These are phyloP conservation scores for Irena cyanogastra DNA, from an alignment of 2,113 vertebrate genomes.

Conservation along the genomic window DNA sequence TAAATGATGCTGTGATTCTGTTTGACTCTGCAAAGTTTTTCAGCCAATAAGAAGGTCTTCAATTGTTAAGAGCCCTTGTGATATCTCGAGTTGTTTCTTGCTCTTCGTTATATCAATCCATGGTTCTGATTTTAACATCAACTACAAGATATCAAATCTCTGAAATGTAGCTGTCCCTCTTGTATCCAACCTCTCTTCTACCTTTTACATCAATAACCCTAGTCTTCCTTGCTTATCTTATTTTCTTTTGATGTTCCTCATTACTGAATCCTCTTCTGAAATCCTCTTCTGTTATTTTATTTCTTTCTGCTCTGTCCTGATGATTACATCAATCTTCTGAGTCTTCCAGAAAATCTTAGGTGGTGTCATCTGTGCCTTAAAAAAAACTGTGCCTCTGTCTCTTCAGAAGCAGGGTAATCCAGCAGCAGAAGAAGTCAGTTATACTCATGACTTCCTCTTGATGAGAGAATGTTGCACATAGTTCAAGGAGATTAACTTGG, in stretches of 20 bases:
- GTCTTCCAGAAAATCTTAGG: background rate
- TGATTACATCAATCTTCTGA: background rate
- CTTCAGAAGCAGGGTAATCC: background rate
- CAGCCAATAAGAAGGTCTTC: background rate
- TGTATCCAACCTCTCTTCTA: background rate
- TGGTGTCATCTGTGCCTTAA: background rate
- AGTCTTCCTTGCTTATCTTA: background rate
- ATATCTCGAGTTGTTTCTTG: background rate
- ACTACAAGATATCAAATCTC: background rate
- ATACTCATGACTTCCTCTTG: background rate
- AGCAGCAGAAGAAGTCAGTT: background rate
- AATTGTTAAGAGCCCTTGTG: background rate
- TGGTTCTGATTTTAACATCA: background rate
- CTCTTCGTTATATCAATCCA: background rate
- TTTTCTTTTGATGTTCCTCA: background rate
- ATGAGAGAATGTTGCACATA: background rate
- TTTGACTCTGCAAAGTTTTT: background rate
- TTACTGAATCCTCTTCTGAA: background rate
- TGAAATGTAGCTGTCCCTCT: background rate
- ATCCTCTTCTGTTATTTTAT: background rate
- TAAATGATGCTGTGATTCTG: background rate
- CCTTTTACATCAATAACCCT: background rate
- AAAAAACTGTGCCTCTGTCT: background rate
- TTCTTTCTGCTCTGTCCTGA: background rate
- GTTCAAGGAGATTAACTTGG: background rate